Base-by-base conservation (phyloP, 2,113 vertebrate species). In the Accipiter cooperii region DNA sequence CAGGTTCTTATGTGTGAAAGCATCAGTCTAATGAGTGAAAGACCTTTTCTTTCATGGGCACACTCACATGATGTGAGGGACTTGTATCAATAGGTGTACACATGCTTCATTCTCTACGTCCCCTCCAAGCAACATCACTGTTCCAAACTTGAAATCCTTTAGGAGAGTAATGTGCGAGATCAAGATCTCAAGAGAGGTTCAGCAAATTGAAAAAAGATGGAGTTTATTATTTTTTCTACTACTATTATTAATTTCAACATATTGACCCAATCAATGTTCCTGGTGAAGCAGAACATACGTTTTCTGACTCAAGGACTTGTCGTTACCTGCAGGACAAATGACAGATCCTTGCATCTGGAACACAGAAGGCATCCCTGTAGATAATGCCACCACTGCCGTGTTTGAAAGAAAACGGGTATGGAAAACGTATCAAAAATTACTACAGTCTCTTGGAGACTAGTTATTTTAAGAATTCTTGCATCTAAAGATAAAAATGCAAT, bases 51-150 rank as follows among this genome's bases (percentile, higher is more conserved):
- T 15, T 21, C n/a, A 11, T 1, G 29, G 66, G 15, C 61, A 40
- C 20, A 2, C 71, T 25, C 22, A 5, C 1, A 17, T 1, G 29
- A 29, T 7, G n/a, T 0, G 10, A 26, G 26, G 3, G 36, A 26
- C 78, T 12, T 12, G 26, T 17, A 13, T 6, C 51, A 17, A 6
- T 3, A 36, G 49, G 9, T 42, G 22, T 26, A 36, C 1, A 16
- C 8, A 19, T 1, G 4, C 29, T 26, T 60, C 52, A 18, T 17
- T 24, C 38, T 22, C 66, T 14, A 17, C 0, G 9, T 12, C 31
- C 24, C 19, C 82, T 54, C 29, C 88, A 74, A 60, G 21, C 46
- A 54, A 52, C 47, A n/a, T 3, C 44, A 5, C 69, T 22, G 33
- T 1, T 29, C 47, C 38, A 69, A 58, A 16, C 2, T 0, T 17